Base-by-base conservation (phyloP, 37 sponge, comb jelly and placozoan species). In the Aphrocallistes beatrix region DNA sequence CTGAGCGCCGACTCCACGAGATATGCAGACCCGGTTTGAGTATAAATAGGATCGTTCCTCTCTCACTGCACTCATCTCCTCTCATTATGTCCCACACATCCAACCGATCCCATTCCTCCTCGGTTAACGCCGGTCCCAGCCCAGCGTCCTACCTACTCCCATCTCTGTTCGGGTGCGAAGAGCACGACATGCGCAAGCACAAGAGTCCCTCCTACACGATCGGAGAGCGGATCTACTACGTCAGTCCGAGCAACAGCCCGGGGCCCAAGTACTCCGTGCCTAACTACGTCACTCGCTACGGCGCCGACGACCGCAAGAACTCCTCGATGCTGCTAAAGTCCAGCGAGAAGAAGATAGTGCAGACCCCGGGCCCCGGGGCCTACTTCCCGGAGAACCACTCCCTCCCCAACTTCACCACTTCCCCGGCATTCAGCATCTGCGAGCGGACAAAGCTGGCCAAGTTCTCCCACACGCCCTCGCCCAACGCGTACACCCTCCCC, bases 161-260 rank as follows among this genome's bases (percentile, higher is more conserved):
- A 19, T 60, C 75, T 30, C 75, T 60, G 17, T 60, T 60, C 25
- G 75, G 75, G 17, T 25, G 75, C 34, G 28, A 60, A 30, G 75
- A 60, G 75, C 75, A 60, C 75, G 75, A 60, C 75, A 60, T 60
- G 75, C 10, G 75, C 75, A 60, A 60, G n/a, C 75, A 60, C 75
- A 60, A 60, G 75, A 60, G 75, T 60, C 75, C 75, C 32, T 60
- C 75, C 34, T 60, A 60, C 75, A 60, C 75, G 28, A 60, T 60
- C 75, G 75, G 75, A 60, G 75, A 60, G 75, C 25, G 75, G 17
- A 60, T 60, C 3, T 60, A 60, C 34, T 60, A 60, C 75, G 75
- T 60, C 75, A 60, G 17, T 3, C 34, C 25, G 6, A 25, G 28
- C 32, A 60, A 60, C 75, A 60, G 32, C 34, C 75, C 75, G 28